Base-by-base conservation (phyloP, 2,797 vertebrate species). In the Helostoma temminkii region DNA sequence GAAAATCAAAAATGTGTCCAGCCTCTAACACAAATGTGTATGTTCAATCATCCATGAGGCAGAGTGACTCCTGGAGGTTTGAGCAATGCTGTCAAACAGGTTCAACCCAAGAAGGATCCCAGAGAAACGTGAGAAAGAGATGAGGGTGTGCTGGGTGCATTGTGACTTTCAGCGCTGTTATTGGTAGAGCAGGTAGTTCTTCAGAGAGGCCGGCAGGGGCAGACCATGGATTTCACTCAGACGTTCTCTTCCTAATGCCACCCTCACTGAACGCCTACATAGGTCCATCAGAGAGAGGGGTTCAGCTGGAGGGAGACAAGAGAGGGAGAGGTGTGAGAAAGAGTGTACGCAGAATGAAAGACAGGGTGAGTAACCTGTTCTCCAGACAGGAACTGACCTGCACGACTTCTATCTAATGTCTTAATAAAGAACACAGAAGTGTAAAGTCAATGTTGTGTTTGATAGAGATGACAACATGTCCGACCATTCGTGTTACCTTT, bases 131-230 rank as follows among this genome's bases (percentile, higher is more conserved):
- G 65, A 79, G 66, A 74, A 36, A 78, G 80, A 86, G 82, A 85
- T 61, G 56, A 80, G 72, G 65, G 74, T 66, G 83, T 80, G 88
- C 84, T 45, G 74, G 79, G 63, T 42, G 22, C 42, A 62, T 45
- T 6, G 67, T 21, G 60, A 78, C 70, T 4, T 32, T 62, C 47
- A 26, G 74, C 47, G 4, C 28, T 7, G 63, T 98, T 96, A 99
- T 91, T 99, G 98, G 94, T 99, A 99, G 69, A 99, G 97, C 91
- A 99, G 95, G 92, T 99, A 99, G 91, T 96, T 96, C 94, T 98
- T 99, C 88, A 99, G 97, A 64, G 97, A 95, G 25, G 95, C 97
- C 0, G 98, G 98, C 86, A 99, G 92, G 9, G 98, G 98, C 81
- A 99, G 95, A 0, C 91, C 74, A 21, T 95, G 96, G 89, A 99